Conservation (phyloP, 2,113 vertebrate genomes). For the Petromus typicus region DNA sequence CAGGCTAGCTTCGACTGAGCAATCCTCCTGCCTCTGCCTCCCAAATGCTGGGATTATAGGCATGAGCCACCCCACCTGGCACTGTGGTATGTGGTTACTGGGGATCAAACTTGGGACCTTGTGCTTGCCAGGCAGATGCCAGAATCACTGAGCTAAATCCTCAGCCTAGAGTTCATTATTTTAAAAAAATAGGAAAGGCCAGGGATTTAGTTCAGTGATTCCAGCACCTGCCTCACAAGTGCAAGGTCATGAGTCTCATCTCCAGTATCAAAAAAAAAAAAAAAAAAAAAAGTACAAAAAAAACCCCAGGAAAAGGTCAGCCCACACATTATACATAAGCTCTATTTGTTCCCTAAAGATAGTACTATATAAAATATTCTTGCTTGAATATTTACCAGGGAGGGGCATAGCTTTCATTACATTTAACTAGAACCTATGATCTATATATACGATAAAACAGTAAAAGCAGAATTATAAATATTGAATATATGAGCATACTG, state of each 20-base stretch:
- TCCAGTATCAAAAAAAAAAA: background rate
- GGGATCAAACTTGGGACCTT: too few species aligned
- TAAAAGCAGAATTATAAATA: conserved; percentile 1
- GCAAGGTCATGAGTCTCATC: too few species aligned
- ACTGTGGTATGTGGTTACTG: too few species aligned
- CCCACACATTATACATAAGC: background rate
- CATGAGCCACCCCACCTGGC: too few species aligned
- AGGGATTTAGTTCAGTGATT: too few species aligned
- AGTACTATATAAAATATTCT: background rate
- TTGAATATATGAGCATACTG: background rate
- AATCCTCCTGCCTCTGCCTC: too few species aligned
- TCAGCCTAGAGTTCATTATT: background rate
- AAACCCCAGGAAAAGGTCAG: background rate
- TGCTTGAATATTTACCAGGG: background rate
- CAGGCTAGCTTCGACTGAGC: too few species aligned
- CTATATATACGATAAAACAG: background rate
- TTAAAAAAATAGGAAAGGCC: background rate
- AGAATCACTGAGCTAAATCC: too few species aligned
- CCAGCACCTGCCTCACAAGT: too few species aligned
- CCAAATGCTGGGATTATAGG: too few species aligned
- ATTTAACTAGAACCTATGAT: background rate
- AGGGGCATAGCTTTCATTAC: background rate
- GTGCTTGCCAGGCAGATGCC: too few species aligned
- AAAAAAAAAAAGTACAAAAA: background rate
- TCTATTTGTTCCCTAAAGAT: background rate